Percentiles rank a stretch among this genome's conserved stretches.
These are phyloP conservation scores for Pseudocheirus occidentalis DNA, from an alignment of 2,797 vertebrate genomes.

Conservation along the genomic window DNA sequence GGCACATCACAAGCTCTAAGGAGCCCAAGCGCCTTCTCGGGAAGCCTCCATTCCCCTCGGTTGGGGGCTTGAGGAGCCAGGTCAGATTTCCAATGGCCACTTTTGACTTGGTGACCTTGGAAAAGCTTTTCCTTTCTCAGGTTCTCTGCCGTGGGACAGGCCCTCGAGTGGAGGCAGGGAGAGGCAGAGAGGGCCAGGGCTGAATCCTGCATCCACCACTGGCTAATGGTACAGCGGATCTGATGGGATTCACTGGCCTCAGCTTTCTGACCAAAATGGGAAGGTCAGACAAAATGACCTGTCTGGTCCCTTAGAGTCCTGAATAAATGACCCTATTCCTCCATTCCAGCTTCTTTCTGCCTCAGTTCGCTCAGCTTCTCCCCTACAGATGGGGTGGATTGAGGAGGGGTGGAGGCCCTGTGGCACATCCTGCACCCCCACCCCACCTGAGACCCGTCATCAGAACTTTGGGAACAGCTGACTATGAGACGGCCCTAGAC, in stretches of 20 bases:
- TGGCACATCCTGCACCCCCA: neutral
- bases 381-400: neutral
- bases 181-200: neutral
- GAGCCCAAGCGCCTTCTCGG: neutral
- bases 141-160: neutral
- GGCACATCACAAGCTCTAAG: neutral
- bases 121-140: neutral
- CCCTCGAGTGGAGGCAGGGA: neutral
- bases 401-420: neutral
- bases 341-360: neutral
- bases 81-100: neutral
- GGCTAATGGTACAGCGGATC: rapidly evolving
- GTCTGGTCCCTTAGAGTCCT: neutral
- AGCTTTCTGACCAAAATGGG: neutral
- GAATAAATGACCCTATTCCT: neutral
- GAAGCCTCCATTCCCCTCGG: neutral
- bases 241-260: neutral
- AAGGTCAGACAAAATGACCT: neutral
- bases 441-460: neutral
- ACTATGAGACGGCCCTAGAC: neutral
- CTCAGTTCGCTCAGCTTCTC: neutral
- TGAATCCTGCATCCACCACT: neutral
- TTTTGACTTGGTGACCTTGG: neutral
- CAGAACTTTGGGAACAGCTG: neutral
- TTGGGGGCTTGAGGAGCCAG: neutral